Evolutionary conservation across 2,888 invertebrate genomes (phyloP).

Genomic region (Melanostoma mellinum): DNA sequence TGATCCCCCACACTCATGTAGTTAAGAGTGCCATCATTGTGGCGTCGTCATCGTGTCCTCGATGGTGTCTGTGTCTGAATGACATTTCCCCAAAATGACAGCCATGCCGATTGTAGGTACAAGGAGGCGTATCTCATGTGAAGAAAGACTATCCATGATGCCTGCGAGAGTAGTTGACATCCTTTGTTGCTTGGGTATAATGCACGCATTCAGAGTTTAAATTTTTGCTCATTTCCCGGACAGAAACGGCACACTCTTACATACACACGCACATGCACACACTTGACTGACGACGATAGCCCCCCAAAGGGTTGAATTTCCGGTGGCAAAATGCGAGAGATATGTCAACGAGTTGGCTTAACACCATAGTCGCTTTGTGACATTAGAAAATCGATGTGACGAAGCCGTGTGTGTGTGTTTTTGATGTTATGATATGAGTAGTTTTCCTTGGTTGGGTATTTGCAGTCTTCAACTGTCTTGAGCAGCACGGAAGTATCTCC

Average conservation of each 20-base stretch:
- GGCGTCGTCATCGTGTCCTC: too few relatives aligned
- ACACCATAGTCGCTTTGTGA: conserved; percentile 12
- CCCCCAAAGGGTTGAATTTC: conserved; percentile 33
- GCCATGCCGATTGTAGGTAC: not conserved
- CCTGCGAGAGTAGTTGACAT: conserved; percentile 27
- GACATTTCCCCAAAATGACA: conserved; percentile 24
- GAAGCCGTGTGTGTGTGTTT: too few relatives aligned
- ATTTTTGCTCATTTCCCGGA: conserved; percentile 30
- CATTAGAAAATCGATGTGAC: conserved; percentile 34
- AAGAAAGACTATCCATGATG: conserved; percentile 12
- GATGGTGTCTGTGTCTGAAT: conserved; percentile 2
- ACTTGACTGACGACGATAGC: too few relatives aligned
- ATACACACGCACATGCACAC: too few relatives aligned
- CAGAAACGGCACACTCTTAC: too few relatives aligned
- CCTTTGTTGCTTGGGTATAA: conserved; percentile 19
- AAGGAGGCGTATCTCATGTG: not conserved
- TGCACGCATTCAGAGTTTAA: conserved; percentile 1
- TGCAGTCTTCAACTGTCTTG: conserved; percentile 24
- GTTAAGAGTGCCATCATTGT: too few relatives aligned
- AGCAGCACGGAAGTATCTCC: conserved; percentile 2
- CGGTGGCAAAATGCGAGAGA: conserved; percentile 29
- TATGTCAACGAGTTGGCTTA: conserved; percentile 20
- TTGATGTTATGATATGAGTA: not conserved
- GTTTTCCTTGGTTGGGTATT: not conserved
- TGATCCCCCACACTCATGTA: not conserved